phyloP scores from a whole-genome alignment of 1,140 invertebrate species.

The Cyrtorhinus lividipennis region DNA sequence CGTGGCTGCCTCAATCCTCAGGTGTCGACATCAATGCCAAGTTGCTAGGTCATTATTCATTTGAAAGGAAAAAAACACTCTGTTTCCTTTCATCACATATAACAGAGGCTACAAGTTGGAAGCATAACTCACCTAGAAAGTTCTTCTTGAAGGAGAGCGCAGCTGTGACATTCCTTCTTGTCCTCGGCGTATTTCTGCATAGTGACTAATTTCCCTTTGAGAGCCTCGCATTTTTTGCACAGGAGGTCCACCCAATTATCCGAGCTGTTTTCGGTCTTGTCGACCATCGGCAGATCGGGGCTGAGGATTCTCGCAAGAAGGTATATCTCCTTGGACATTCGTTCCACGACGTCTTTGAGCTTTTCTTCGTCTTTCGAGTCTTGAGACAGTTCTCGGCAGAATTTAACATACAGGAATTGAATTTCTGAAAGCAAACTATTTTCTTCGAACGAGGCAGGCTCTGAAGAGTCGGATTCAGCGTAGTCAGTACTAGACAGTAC shows the following conservation, averaged over 20 bases:
- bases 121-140: conserved; percentile 34
- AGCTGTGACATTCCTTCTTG: conserved; percentile 37
- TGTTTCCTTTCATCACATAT: no score
- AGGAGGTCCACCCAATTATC: conserved; percentile 23
- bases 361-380: conserved; percentile 20
- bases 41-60: no score
- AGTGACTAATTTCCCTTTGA: conserved; percentile 24
- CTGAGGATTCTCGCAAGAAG: conserved; percentile 16
- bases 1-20: no score
- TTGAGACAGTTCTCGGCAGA: conserved; percentile 33
- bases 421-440: conserved; percentile 39
- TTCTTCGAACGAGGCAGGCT: conserved; percentile 21
- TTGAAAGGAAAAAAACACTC: no score
- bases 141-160: conserved; percentile 40
- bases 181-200: conserved; percentile 22
- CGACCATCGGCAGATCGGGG: conserved; percentile 1
- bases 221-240: conserved; percentile 22
- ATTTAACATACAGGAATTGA: conserved; percentile 43
- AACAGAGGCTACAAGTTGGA: no score
- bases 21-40: no score
- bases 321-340: conserved; percentile 22
- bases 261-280: conserved; percentile 13
- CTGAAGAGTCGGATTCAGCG: conserved; percentile 6
- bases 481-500: conserved; percentile 34
- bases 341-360: conserved; percentile 22